Base-by-base conservation (phyloP, 1,140 invertebrate species). In the Calycopis cecrops region DNA sequence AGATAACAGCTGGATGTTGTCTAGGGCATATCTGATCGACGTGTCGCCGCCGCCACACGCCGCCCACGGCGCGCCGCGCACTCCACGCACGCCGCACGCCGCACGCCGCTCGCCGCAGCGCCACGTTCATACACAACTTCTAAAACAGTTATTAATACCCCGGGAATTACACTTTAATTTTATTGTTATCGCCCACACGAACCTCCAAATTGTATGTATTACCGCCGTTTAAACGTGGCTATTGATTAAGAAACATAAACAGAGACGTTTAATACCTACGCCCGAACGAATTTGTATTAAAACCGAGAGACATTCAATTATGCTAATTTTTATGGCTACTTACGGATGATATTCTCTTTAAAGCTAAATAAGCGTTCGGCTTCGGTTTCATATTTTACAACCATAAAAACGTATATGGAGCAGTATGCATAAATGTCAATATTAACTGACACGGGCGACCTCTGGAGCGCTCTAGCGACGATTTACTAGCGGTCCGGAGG, bases 351-450 rank as follows among this genome's bases (percentile, higher is more conserved):
- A 74, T 73, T 50, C 65, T 70, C 66, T 78, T 79, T 74, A 76
- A 81, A 77, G 67, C 53, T 60, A 51, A 71, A 78, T 65, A 69
- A 73, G 73, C 61, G 72, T 60, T 67, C 68, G 55, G 65, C 61
- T 74, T 73, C 71, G 77, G 71, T 73, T 74, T 85, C 76, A 87
- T 87, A 87, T 85, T 85, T 87, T 80, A 87, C 79, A 79, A 70
- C 62, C 47, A 78, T 85, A 87, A 87, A 84, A 85, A 73, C 81
- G 59, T 84, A 85, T 83, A 87, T 85, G 80, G 84, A 85, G 81
- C 80, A 87, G 83, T 82, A 82, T 87, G 77, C 78, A 83, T 85
- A 85, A 87, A 85, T 79, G 84, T 79, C 75, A 81, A 84, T 85
- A 79, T 84, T 72, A 79, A 75, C 65, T 69, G 54, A 35, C 51